phyloP scores from a whole-genome alignment of 2,888 invertebrate species.

The Diachrysia chrysitis region DNA sequence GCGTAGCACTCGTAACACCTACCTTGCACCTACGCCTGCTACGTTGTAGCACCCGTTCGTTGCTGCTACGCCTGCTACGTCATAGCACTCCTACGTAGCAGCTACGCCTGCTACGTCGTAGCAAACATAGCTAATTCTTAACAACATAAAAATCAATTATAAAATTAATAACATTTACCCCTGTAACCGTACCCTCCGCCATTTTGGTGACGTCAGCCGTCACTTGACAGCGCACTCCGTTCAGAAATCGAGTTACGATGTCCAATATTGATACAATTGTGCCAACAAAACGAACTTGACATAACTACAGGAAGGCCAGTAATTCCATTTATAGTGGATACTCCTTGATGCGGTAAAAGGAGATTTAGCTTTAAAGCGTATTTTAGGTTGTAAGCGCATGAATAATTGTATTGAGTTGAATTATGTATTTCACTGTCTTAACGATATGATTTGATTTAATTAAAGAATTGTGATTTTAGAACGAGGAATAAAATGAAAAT shows the following conservation, averaged over 20 bases:
- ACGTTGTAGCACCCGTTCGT: too few relatives aligned
- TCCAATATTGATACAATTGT: slow-evolving; percentile 86
- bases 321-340: slow-evolving; percentile 76
- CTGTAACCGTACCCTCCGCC: slow-evolving; percentile 50
- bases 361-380: slow-evolving; percentile 34
- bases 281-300: slow-evolving; percentile 78
- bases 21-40: too few relatives aligned
- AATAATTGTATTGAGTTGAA: background rate
- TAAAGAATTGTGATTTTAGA: background rate
- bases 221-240: slow-evolving; percentile 73
- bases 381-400: background rate
- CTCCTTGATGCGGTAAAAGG: slow-evolving; percentile 62
- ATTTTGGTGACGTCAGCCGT: slow-evolving; percentile 66
- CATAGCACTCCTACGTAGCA: background rate
- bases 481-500: background rate
- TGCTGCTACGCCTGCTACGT: too few relatives aligned
- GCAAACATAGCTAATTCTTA: background rate
- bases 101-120: background rate
- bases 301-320: slow-evolving; percentile 74
- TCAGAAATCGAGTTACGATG: slow-evolving; percentile 81
- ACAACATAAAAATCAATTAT: background rate
- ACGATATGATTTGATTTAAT: background rate
- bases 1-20: too few relatives aligned
- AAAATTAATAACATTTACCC: slow-evolving; percentile 16
- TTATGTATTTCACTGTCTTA: background rate